phyloP scores from a whole-genome alignment of 1,140 invertebrate species.

The Pissodes strobi region DNA sequence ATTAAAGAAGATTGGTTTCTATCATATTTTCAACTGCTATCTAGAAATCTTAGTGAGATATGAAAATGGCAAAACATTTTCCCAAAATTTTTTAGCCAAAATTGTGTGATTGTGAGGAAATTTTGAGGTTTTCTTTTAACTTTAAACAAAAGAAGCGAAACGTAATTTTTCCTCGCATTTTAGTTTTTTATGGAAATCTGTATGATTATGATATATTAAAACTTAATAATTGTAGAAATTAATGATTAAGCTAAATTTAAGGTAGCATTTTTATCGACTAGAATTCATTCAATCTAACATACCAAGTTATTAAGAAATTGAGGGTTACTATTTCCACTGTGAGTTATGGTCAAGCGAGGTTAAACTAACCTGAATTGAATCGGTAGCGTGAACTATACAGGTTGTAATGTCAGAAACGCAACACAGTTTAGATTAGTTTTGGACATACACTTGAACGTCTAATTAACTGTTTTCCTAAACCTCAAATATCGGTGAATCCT shows the following conservation, averaged over 20 bases:
- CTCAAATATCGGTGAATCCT: too few relatives aligned
- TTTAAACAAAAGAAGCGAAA: not conserved
- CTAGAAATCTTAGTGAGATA: too few relatives aligned
- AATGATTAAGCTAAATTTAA: not conserved
- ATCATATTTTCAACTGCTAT: too few relatives aligned
- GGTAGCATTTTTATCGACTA: not conserved
- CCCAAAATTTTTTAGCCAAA: constrained; percentile 1
- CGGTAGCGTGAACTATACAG: too few relatives aligned
- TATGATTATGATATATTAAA: constrained; percentile 1
- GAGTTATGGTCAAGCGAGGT: not conserved
- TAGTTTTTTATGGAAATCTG: constrained; percentile 5
- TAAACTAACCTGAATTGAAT: not conserved
- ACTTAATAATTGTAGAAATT: not conserved
- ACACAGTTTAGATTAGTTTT: too few relatives aligned
- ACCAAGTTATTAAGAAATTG: too few relatives aligned
- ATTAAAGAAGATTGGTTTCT: too few relatives aligned
- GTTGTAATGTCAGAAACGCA: too few relatives aligned
- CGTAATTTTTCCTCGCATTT: not conserved
- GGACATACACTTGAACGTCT: too few relatives aligned
- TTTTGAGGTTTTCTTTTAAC: not conserved
- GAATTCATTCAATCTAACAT: too few relatives aligned
- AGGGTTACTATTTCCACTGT: not conserved
- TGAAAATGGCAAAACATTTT: not conserved
- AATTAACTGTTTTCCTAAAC: too few relatives aligned
- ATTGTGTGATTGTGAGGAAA: not conserved